Evolutionary conservation across 2,888 invertebrate species (phyloP).

Genomic region (Amitus sp.): DNA sequence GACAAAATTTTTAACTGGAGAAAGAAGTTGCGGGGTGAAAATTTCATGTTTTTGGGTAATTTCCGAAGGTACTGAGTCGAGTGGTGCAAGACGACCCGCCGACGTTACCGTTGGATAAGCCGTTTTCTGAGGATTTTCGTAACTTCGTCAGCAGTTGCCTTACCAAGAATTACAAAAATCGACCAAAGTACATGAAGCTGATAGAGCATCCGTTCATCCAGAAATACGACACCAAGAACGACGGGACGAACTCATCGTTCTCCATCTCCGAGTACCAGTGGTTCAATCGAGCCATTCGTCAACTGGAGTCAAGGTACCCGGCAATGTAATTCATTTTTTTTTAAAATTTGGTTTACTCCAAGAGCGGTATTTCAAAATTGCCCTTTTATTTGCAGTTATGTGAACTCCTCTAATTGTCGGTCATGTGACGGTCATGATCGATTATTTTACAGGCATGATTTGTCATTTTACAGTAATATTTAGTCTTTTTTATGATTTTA

Average conservation of each 20-base stretch:
- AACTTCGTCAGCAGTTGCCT: constrained; percentile 92
- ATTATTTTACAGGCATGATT: too few relatives aligned
- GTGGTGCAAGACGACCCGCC: constrained; percentile 91
- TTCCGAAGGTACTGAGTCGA: constrained; percentile 67
- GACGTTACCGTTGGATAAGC: constrained; percentile 77
- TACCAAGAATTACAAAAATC: constrained; percentile 90
- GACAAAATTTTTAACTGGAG: too few relatives aligned
- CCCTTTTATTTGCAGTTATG: too few relatives aligned
- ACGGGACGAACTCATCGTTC: constrained; percentile 49
- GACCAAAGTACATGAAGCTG: constrained; percentile 94
- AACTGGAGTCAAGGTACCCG: constrained; percentile 66
- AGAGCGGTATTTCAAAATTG: too few relatives aligned
- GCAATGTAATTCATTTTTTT: too few relatives aligned
- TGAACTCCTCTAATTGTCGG: too few relatives aligned
- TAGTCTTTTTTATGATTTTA: too few relatives aligned
- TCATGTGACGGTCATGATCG: too few relatives aligned
- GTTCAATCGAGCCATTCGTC: constrained; percentile 77
- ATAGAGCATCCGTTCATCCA: constrained; percentile 90
- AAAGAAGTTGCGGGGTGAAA: too few relatives aligned
- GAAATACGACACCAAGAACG: constrained; percentile 71
- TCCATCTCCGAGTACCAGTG: constrained; percentile 69
- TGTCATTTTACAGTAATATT: too few relatives aligned
- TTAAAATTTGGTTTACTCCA: too few relatives aligned
- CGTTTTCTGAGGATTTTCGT: constrained; percentile 86
- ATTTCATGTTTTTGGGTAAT: too few relatives aligned